A percentile compares a stretch with the other conserved stretches of the same genome.
Evolutionary conservation across 2,888 invertebrate species (phyloP).

Genomic region (Stictocephala bisonia): DNA sequence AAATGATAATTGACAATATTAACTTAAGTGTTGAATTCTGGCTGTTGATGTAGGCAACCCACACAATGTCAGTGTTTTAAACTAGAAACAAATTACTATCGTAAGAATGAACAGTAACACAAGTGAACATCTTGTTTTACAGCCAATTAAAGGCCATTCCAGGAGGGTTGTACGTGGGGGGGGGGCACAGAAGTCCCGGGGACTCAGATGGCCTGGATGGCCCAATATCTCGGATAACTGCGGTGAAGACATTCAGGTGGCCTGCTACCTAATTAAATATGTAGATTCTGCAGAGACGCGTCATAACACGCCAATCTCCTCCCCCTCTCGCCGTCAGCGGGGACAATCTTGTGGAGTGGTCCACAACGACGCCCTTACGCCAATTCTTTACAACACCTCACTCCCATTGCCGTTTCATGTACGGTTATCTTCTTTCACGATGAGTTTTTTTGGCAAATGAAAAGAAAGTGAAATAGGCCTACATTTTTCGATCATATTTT

Average conservation of each 20-base stretch:
- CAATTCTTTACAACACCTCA: not conserved
- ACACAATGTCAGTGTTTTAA: too few relatives aligned
- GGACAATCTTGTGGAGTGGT: slow-evolving; percentile 26
- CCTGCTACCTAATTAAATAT: slow-evolving; percentile 28
- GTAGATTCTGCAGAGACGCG: slow-evolving; percentile 18
- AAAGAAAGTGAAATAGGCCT: too few relatives aligned
- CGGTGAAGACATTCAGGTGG: slow-evolving; percentile 16
- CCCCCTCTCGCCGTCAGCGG: slow-evolving; percentile 26
- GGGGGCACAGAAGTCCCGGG: not conserved
- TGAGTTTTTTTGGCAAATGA: too few relatives aligned
- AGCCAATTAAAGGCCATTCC: slow-evolving; percentile 6
- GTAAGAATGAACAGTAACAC: too few relatives aligned
- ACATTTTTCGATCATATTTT: too few relatives aligned
- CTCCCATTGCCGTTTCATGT: slow-evolving; percentile 4
- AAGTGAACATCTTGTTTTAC: too few relatives aligned
- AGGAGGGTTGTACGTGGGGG: not conserved
- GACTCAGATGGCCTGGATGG: slow-evolving; percentile 29
- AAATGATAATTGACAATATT: too few relatives aligned
- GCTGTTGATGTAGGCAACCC: too few relatives aligned
- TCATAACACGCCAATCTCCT: not conserved
- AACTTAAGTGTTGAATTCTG: too few relatives aligned
- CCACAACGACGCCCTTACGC: not conserved
- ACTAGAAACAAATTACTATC: not conserved
- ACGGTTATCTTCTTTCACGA: not conserved
- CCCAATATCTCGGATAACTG: slow-evolving; percentile 16